phyloP scores from a whole-genome alignment of 2,888 invertebrate species.

The Desoria tigrina region DNA sequence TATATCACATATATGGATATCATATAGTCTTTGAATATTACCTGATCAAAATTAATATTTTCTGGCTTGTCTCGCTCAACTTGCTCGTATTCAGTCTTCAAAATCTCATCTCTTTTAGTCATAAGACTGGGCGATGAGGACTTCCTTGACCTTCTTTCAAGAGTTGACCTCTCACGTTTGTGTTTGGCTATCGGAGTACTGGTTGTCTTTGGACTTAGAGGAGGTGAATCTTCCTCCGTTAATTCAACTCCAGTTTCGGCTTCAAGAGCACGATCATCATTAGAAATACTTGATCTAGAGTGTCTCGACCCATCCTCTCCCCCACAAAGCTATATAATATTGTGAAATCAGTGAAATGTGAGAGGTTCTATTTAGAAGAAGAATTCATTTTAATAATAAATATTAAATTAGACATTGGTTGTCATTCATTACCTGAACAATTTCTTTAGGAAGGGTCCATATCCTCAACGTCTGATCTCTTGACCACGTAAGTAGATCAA shows the following conservation, averaged over 20 bases:
- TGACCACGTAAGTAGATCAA: constrained; percentile 89
- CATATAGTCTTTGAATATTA: too few relatives aligned
- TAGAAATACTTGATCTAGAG: constrained; percentile 4
- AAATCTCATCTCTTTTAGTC: constrained; percentile 40
- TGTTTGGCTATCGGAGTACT: constrained; percentile 23
- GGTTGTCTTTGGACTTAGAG: constrained; percentile 28
- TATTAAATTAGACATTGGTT: background rate
- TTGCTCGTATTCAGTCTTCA: constrained; percentile 48
- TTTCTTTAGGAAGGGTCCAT: constrained; percentile 62
- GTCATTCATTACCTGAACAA: constrained; percentile 43
- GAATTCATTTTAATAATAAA: background rate
- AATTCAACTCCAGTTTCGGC: constrained; percentile 33
- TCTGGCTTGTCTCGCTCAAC: constrained; percentile 41
- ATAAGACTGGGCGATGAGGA: constrained; percentile 33
- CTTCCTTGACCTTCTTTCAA: constrained; percentile 29
- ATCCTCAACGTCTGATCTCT: constrained; percentile 88
- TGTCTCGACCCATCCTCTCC: constrained; percentile 34
- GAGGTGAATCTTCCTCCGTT: constrained; percentile 34
- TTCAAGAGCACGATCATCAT: constrained; percentile 19
- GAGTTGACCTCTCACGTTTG: constrained; percentile 25
- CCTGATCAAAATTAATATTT: constrained; percentile 50
- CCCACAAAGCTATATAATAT: constrained; percentile 29
- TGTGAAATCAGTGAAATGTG: too few relatives aligned
- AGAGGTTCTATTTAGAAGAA: background rate
- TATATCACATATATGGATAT: background rate